These are phyloP conservation scores for Alentia gelatinosa DNA, from an alignment of 2,888 invertebrate species.

Conservation along the genomic window DNA sequence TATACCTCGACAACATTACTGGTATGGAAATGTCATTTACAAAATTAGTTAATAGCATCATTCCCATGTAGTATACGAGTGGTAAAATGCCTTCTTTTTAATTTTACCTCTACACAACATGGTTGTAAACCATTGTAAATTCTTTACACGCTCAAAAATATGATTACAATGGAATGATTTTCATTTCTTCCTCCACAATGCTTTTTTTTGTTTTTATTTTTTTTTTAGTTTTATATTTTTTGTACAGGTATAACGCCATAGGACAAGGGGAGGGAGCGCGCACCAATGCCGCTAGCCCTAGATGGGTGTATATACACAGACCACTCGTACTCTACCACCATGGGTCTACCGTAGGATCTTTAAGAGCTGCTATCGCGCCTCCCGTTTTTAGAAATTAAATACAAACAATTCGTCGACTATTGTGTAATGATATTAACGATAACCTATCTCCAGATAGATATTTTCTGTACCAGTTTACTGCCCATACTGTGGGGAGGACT, in stretches of 20 bases:
- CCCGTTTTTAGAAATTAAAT: no score
- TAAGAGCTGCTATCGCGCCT: no score
- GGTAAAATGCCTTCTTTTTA: slow-evolving; percentile 25
- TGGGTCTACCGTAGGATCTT: no score
- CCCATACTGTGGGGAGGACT: no score
- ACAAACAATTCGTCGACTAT: no score
- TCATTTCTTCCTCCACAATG: slow-evolving; percentile 21
- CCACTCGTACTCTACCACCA: no score
- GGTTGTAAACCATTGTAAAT: slow-evolving; percentile 15
- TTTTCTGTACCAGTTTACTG: no score
- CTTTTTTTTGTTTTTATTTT: neutral
- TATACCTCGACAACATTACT: slow-evolving; percentile 45
- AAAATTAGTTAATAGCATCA: slow-evolving; percentile 7
- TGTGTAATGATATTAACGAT: no score
- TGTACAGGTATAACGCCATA: neutral
- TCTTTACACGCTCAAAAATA: slow-evolving; percentile 37
- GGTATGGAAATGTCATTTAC: slow-evolving; percentile 30
- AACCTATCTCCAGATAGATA: no score
- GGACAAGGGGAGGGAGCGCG: neutral
- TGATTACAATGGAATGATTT: slow-evolving; percentile 51
- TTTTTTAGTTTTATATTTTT: no score
- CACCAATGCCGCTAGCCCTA: neutral
- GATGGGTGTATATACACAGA: neutral
- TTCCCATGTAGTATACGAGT: neutral
- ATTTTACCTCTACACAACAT: neutral